These are phyloP conservation scores for Pampus argenteus DNA, from an alignment of 2,797 vertebrate species.

Conservation along the genomic window DNA sequence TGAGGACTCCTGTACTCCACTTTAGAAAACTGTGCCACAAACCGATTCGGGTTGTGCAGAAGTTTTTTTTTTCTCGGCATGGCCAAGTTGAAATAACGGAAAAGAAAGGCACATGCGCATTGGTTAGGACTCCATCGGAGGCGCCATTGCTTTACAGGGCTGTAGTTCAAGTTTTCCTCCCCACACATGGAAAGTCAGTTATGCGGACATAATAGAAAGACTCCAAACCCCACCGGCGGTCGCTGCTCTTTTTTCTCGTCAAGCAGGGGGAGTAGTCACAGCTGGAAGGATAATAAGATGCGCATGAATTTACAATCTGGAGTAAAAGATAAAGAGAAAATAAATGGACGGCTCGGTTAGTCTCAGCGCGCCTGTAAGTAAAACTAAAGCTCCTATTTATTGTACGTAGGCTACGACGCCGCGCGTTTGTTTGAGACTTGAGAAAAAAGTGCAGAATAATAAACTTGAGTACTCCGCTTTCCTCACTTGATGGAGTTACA, in stretches of 20 bases:
- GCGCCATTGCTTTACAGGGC: constrained; percentile 75
- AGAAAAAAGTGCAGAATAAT: constrained; percentile 39
- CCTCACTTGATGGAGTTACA: constrained; percentile 80
- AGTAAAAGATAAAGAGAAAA: constrained; percentile 77
- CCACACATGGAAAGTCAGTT: constrained; percentile 56
- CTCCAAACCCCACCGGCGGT: constrained; percentile 73
- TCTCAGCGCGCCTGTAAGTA: constrained; percentile 22
- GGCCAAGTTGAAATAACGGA: constrained; percentile 83
- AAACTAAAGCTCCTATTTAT: constrained; percentile 23
- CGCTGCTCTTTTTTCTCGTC: constrained; percentile 49
- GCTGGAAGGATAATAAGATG: constrained; percentile 86
- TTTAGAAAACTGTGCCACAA: constrained; percentile 26
- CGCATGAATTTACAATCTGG: constrained; percentile 84
- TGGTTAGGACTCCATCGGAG: constrained; percentile 54
- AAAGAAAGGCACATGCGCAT: constrained; percentile 83
- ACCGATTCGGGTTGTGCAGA: constrained; percentile 65
- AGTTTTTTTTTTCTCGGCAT: constrained; percentile 48
- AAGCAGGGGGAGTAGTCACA: constrained; percentile 81
- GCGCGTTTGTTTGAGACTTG: constrained; percentile 10
- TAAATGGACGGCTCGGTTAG: constrained; percentile 60
- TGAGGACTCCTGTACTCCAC: not conserved
- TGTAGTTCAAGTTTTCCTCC: constrained; percentile 77
- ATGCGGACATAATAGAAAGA: constrained; percentile 59
- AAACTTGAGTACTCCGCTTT: constrained; percentile 67
- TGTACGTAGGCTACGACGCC: constrained; percentile 1